Conservation (phyloP, 2,113 vertebrate species). For the Grammomys dolichurus region DNA sequence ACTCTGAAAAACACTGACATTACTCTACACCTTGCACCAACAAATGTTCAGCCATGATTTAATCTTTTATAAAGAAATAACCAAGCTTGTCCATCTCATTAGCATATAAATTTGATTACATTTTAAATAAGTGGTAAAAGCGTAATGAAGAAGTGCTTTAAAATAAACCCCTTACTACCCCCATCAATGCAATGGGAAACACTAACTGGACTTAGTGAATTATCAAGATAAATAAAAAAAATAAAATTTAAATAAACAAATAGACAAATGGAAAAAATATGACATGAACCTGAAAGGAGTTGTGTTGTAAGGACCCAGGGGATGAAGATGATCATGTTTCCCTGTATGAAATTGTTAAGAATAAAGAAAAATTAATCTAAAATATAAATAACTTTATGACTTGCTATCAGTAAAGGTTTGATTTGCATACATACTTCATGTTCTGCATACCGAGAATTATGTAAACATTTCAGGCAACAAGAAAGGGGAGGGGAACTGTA, state of each 20-base stretch:
- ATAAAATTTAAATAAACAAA: background rate
- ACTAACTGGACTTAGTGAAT: background rate
- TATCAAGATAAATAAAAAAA: background rate
- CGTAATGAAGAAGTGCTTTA: background rate
- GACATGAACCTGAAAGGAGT: background rate
- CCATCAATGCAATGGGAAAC: background rate
- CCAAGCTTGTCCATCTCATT: background rate
- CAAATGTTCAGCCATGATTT: background rate
- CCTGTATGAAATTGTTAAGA: background rate
- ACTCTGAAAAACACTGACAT: background rate
- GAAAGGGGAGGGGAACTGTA: no score
- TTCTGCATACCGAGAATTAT: background rate
- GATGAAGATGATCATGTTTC: background rate
- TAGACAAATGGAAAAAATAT: background rate
- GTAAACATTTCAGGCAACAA: background rate
- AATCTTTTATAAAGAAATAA: background rate
- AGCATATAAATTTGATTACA: background rate
- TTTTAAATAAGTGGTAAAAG: background rate
- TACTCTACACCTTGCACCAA: background rate
- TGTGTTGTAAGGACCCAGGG: background rate
- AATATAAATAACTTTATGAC: background rate
- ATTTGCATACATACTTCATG: background rate
- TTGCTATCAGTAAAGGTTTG: background rate
- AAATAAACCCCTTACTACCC: background rate
- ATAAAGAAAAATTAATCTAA: background rate